A percentile compares a stretch with the other conserved stretches of the same genome.
These are phyloP conservation scores for Ifrita kowaldi DNA, from an alignment of 2,113 vertebrate species.

Conservation along the genomic window DNA sequence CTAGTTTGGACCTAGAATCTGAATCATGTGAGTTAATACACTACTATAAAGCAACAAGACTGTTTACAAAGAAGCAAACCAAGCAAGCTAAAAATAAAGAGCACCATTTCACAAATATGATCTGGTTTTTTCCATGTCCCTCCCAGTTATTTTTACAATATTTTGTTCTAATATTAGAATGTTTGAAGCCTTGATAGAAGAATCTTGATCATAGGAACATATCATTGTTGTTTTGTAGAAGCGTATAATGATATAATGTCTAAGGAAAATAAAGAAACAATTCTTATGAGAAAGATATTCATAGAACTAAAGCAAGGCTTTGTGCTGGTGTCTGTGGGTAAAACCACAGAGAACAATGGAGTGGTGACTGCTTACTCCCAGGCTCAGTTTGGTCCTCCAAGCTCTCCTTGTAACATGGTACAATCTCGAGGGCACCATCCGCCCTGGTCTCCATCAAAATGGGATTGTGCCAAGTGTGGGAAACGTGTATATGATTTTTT, in stretches of 20 bases:
- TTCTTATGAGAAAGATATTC: conserved; percentile 59
- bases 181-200: background rate
- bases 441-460: background rate
- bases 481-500: background rate
- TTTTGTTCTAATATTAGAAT: conserved; percentile 18
- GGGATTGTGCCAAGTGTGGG: background rate
- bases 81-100: conserved; percentile 25
- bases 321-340: background rate
- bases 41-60: background rate
- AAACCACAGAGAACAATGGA: background rate
- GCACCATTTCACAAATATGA: background rate
- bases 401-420: background rate
- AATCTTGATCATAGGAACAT: background rate
- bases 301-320: conserved; percentile 25
- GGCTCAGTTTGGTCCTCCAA: background rate
- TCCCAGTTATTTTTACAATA: conserved; percentile 26
- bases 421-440: background rate
- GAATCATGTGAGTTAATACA: background rate
- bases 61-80: background rate
- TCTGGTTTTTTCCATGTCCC: background rate
- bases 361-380: background rate
- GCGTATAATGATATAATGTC: background rate
- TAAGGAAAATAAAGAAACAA: conserved; percentile 53
- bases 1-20: background rate
- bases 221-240: conserved; percentile 36